Evolutionary conservation across 2,888 invertebrate species (phyloP).

Genomic region (Oxytorus armatus): DNA sequence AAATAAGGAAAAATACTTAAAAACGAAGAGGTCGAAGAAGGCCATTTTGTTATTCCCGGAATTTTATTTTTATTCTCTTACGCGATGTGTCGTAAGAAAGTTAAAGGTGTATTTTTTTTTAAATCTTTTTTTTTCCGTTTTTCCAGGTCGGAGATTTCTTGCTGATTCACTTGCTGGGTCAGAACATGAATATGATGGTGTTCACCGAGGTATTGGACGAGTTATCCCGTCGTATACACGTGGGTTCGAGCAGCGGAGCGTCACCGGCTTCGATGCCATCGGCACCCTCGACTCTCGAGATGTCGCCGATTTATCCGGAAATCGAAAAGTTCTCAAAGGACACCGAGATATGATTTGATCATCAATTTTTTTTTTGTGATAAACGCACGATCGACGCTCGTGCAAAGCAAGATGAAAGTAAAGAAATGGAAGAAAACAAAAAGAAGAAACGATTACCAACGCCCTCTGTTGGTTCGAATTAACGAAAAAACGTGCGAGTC

Average conservation of each 20-base stretch:
- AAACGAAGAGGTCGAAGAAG: too few relatives aligned
- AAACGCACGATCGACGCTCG: too few relatives aligned
- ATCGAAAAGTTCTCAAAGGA: constrained; percentile 92
- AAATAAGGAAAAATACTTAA: background rate
- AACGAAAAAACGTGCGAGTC: background rate
- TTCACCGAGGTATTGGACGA: constrained; percentile 93
- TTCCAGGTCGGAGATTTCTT: constrained; percentile 94
- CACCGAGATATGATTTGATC: constrained; percentile 90
- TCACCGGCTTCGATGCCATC: constrained; percentile 87
- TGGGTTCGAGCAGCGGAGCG: constrained; percentile 88
- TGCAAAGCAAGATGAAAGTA: too few relatives aligned
- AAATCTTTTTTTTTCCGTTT: background rate
- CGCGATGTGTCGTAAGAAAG: too few relatives aligned
- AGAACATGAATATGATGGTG: constrained; percentile 93
- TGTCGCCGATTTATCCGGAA: constrained; percentile 94
- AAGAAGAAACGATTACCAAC: constrained; percentile 12
- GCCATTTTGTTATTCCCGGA: too few relatives aligned
- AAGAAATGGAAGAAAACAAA: too few relatives aligned
- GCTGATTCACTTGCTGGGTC: constrained; percentile 92
- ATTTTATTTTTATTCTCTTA: background rate
- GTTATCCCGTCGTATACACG: constrained; percentile 89
- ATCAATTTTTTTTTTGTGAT: constrained; percentile 67
- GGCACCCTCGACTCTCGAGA: constrained; percentile 94
- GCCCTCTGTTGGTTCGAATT: background rate
- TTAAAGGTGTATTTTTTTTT: constrained; percentile 17